Evolutionary conservation across 2,888 invertebrate species (phyloP), one percentile per base, ranked within the genome.

Genomic region (Blastobasis adustella): DNA sequence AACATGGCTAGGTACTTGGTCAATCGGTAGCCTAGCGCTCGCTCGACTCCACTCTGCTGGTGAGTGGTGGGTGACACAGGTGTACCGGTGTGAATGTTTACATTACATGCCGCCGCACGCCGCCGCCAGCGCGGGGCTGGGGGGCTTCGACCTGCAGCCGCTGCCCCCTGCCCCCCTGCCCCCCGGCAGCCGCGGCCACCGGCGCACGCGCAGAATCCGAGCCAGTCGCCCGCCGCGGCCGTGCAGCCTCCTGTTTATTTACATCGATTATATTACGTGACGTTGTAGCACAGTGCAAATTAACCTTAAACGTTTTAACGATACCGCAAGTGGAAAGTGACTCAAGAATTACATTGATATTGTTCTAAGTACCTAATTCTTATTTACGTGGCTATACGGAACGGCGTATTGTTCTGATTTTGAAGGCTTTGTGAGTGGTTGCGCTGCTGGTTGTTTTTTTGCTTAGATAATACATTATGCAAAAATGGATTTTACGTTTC

Each of bases 171-270:
- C 52, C 9, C 47, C 46, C 54, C 52, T 7, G 45, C 10, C 46
- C 54, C 58, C 60, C 58, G 57, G 65, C 71, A 71, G 54, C 60
- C 57, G 60, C 54, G 61, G 58, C 71, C 67, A 68, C 73, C 79
- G 78, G 76, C 82, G 85, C 82, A 72, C 79, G 84, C 85, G 86
- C 86, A 82, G 68, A 72, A 76, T 68, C 69, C 70, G 65, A 78
- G 80, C 82, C 85, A 86, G 88, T 85, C 78, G 83, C 73, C 69
- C 76, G 80, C 78, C 82, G 83, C 82, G 79, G 81, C 78, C 82
- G 83, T 81, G 79, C 84, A 85, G 85, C 86, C 87, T 87, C 84
- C 79, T 76, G 79, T 78, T 87, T 88, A 84, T 87, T 87, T 83
- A 86, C 83, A 79, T 70, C 65, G 60, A 69, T 60, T 63, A 61